Evolutionary conservation across 2,888 invertebrate genomes (phyloP).

Genomic region (Lasioglossum villosulum): DNA sequence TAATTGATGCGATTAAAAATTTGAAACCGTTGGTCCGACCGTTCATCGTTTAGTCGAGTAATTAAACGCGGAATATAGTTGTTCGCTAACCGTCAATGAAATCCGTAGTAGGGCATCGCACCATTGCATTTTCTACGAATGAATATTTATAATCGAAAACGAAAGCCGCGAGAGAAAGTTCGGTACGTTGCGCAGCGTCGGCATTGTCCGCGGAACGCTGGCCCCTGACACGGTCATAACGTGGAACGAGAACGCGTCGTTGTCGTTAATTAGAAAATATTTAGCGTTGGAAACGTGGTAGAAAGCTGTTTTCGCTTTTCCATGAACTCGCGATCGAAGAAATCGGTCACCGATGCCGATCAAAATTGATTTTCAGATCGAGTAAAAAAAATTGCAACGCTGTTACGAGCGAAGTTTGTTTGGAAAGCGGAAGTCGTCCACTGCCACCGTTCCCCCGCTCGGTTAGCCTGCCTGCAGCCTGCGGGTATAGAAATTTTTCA

Average conservation of each 20-base stretch:
- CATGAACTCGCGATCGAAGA: not conserved
- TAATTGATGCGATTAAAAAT: too few relatives aligned
- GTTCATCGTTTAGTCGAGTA: not conserved
- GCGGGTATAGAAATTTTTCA: slow-evolving; percentile 10
- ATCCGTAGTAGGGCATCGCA: not conserved
- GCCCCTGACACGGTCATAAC: slow-evolving; percentile 1
- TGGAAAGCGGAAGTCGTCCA: not conserved
- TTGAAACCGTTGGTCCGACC: not conserved
- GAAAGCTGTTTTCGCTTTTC: not conserved
- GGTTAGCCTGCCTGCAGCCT: not conserved
- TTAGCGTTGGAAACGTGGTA: not conserved
- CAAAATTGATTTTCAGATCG: not conserved
- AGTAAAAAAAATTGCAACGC: too few relatives aligned
- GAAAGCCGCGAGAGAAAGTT: slow-evolving; percentile 10
- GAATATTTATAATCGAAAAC: slow-evolving; percentile 3
- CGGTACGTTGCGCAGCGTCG: not conserved
- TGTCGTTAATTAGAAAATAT: not conserved
- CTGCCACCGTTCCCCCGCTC: not conserved
- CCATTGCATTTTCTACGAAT: not conserved
- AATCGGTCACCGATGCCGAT: not conserved
- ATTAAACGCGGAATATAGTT: not conserved
- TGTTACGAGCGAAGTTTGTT: not conserved
- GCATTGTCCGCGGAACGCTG: not conserved
- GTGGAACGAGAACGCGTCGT: not conserved
- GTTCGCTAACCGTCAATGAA: not conserved